These are phyloP conservation scores for Plotosus lineatus DNA, from an alignment of 2,113 vertebrate genomes.

Conservation along the genomic window DNA sequence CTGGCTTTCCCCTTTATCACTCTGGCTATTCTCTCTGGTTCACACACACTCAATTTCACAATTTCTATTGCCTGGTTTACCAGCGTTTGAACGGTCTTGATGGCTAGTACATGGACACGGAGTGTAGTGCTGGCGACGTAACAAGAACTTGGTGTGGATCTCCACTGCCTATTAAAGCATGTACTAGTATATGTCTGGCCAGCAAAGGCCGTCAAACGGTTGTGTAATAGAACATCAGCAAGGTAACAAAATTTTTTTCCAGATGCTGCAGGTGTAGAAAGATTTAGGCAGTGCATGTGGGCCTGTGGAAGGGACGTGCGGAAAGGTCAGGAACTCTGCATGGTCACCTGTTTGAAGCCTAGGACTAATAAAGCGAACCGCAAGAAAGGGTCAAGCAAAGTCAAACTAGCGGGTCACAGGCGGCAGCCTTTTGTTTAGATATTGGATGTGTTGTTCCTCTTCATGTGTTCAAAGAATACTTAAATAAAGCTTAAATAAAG, in stretches of 20 bases:
- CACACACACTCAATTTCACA: conserved; percentile 32
- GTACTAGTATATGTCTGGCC: conserved; percentile 37
- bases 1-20: conserved; percentile 50
- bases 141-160: conserved; percentile 29
- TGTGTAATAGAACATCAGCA: conserved; percentile 27
- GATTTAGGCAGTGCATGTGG: conserved; percentile 30
- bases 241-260: conserved; percentile 47
- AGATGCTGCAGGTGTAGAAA: conserved; percentile 53
- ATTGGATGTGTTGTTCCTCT: not conserved
- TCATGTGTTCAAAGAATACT: not conserved
- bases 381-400: conserved; percentile 23
- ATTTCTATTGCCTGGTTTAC: conserved; percentile 53
- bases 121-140: conserved; percentile 35
- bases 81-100: conserved; percentile 28
- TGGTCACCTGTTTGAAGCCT: conserved; percentile 29
- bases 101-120: conserved; percentile 32
- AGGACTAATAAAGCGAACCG: conserved; percentile 42
- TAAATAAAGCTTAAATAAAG: not conserved
- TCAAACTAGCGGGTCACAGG: conserved; percentile 23
- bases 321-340: conserved; percentile 21
- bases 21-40: conserved; percentile 40
- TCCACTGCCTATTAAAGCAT: conserved; percentile 14
- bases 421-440: conserved; percentile 18
- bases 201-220: conserved; percentile 2
- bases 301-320: conserved; percentile 13